Evolutionary conservation across 2,113 vertebrate genomes (phyloP).

Genomic region (Phalacrocorax brasilianus): DNA sequence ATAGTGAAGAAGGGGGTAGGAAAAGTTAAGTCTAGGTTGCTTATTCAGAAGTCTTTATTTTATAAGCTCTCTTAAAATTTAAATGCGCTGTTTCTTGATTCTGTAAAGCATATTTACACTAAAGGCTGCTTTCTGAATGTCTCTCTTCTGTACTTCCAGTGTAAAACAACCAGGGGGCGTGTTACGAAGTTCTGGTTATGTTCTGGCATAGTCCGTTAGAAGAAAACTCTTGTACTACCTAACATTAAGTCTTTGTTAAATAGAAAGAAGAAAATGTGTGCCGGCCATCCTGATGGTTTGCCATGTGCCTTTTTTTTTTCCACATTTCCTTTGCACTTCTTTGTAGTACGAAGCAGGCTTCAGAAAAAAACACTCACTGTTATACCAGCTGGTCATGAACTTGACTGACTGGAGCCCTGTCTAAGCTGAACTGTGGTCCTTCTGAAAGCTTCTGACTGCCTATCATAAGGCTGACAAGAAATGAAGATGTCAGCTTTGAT

Average conservation of each 20-base stretch:
- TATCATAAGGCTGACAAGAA: not conserved
- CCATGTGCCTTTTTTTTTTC: too few species aligned
- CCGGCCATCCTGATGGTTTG: too few species aligned
- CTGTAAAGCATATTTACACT: not conserved
- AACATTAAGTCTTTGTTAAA: not conserved
- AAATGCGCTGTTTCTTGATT: not conserved
- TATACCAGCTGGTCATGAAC: not conserved
- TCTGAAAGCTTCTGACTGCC: not conserved
- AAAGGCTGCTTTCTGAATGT: not conserved
- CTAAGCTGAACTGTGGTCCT: not conserved
- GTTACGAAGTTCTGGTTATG: not conserved
- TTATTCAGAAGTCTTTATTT: not conserved
- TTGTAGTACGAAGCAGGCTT: rapidly evolving
- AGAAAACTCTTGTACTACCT: not conserved
- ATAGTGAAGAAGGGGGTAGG: not conserved
- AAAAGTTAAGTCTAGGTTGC: not conserved
- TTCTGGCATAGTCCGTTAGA: not conserved
- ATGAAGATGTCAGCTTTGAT: not conserved
- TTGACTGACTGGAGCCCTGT: not conserved
- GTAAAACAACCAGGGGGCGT: not conserved
- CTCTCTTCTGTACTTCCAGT: not conserved
- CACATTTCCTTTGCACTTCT: not conserved
- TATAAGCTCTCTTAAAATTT: not conserved
- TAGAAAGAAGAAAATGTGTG: not conserved
- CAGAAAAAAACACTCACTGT: not conserved